Conservation (phyloP, 2,888 invertebrate species). For the Sturmia bella region DNA sequence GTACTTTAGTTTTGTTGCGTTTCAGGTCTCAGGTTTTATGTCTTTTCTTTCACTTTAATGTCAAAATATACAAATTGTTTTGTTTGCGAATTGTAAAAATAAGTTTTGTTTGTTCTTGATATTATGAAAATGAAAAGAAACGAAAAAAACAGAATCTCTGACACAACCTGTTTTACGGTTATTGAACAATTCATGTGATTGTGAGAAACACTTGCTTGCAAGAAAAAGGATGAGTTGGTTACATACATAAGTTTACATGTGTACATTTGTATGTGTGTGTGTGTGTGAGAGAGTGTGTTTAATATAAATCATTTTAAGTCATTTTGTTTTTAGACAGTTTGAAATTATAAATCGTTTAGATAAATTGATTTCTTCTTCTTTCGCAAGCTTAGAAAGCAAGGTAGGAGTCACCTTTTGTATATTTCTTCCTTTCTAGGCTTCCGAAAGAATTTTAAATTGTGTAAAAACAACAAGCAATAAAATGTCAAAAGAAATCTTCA, state of each 20-base stretch:
- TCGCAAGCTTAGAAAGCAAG: too few relatives aligned
- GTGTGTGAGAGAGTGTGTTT: too few relatives aligned
- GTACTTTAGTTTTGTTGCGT: not conserved
- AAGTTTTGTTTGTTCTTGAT: not conserved
- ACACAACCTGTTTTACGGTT: conserved; percentile 20
- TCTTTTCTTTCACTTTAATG: conserved; percentile 18
- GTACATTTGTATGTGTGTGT: too few relatives aligned
- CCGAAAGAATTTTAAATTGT: too few relatives aligned
- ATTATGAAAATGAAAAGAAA: not conserved
- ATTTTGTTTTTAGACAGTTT: too few relatives aligned
- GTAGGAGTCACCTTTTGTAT: too few relatives aligned
- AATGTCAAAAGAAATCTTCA: too few relatives aligned
- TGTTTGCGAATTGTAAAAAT: conserved; percentile 10
- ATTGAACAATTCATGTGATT: conserved; percentile 43
- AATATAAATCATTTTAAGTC: too few relatives aligned
- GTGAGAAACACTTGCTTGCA: not conserved
- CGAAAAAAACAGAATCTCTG: not conserved
- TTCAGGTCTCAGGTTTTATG: not conserved
- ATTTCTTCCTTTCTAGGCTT: too few relatives aligned
- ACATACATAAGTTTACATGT: not conserved
- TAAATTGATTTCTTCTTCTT: too few relatives aligned
- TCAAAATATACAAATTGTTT: conserved; percentile 38
- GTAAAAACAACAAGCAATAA: too few relatives aligned
- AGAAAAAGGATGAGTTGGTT: not conserved
- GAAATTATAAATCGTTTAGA: too few relatives aligned